Evolutionary conservation across 2,113 vertebrate genomes (phyloP).

Genomic region (Amblyopsis rosae): DNA sequence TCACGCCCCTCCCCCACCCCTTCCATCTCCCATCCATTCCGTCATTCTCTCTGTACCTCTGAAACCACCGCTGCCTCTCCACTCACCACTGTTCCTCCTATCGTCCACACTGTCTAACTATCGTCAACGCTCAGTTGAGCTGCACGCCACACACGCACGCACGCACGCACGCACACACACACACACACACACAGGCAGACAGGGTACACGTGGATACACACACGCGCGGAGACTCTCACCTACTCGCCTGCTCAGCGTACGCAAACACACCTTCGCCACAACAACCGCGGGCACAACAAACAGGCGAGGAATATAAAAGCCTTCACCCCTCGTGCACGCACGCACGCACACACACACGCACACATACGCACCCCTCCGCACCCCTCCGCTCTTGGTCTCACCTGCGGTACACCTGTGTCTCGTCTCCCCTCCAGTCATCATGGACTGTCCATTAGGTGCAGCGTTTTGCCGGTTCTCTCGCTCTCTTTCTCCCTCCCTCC

Average conservation of each 20-base stretch:
- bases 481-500: constrained; percentile 38
- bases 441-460: constrained; percentile 70
- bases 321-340: constrained; percentile 8
- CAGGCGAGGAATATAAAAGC: constrained; percentile 50
- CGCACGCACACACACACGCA: constrained; percentile 1
- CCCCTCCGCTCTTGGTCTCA: constrained; percentile 53
- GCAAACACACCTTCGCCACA: constrained; percentile 56
- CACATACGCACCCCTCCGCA: constrained; percentile 14
- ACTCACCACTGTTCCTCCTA: constrained; percentile 40
- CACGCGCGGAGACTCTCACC: constrained; percentile 5
- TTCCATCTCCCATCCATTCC: constrained; percentile 53
- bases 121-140: background rate
- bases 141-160: constrained; percentile 11
- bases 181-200: constrained; percentile 22
- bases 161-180: background rate
- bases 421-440: constrained; percentile 66
- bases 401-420: constrained; percentile 71
- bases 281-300: constrained; percentile 61
- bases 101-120: constrained; percentile 8
- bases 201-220: constrained; percentile 3
- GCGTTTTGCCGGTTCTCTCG: constrained; percentile 45
- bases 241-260: constrained; percentile 44
- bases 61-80: background rate
- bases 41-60: constrained; percentile 55
- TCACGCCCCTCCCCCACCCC: background rate